These are phyloP conservation scores for Sebastes elongatus DNA, from an alignment of 2,797 vertebrate species.

Conservation along the genomic window DNA sequence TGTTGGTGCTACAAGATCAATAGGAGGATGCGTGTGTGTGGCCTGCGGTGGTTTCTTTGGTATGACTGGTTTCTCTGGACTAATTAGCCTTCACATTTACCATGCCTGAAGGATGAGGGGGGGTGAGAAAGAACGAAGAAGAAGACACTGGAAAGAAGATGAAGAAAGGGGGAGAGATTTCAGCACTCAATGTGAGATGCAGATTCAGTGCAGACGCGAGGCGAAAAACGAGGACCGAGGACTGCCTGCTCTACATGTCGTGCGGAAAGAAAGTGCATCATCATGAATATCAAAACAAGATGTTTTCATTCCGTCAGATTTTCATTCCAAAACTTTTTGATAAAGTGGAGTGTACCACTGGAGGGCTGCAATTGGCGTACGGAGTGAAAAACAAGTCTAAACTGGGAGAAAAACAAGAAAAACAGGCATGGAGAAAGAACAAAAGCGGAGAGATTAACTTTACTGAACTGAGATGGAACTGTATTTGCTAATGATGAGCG, in stretches of 20 bases:
- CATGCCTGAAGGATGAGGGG: conserved; percentile 43
- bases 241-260: conserved; percentile 20
- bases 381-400: conserved; percentile 38
- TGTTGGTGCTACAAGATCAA: conserved; percentile 51
- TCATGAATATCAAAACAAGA: conserved; percentile 55
- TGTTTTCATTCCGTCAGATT: conserved; percentile 44
- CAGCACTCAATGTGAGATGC: conserved; percentile 33
- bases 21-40: conserved; percentile 36
- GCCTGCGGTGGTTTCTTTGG: conserved; percentile 52
- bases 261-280: conserved; percentile 27
- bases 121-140: neutral
- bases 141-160: conserved; percentile 23
- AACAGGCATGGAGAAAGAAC: conserved; percentile 7
- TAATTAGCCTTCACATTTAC: conserved; percentile 67
- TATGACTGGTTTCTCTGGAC: conserved; percentile 65
- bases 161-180: conserved; percentile 26
- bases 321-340: conserved; percentile 36
- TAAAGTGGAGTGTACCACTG: conserved; percentile 26
- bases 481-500: conserved; percentile 51
- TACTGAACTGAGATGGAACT: neutral
- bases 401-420: neutral
- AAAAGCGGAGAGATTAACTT: conserved; percentile 28
- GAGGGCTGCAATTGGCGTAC: conserved; percentile 15
- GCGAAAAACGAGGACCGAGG: conserved; percentile 14
- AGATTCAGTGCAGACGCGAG: conserved; percentile 27